These are phyloP conservation scores for Numenius arquata DNA, from an alignment of 2,113 vertebrate species.

Conservation along the genomic window DNA sequence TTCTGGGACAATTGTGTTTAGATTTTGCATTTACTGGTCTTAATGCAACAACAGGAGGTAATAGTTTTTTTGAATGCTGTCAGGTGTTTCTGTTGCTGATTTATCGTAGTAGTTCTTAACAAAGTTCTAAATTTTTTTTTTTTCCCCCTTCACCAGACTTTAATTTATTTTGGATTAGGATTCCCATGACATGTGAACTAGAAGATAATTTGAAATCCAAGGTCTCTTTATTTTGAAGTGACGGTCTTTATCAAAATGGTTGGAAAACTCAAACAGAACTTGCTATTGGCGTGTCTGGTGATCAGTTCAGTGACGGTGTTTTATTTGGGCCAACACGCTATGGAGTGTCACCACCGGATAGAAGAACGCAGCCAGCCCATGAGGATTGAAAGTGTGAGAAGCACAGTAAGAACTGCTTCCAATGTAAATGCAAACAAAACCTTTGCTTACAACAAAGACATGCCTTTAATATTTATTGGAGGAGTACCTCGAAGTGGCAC, in stretches of 20 bases:
- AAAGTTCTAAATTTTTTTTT: background rate
- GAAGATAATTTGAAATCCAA: conserved; percentile 11
- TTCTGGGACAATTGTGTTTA: background rate
- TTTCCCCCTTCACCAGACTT: conserved; percentile 34
- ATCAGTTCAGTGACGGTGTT: conserved; percentile 94
- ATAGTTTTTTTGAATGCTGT: background rate
- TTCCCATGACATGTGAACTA: conserved; percentile 64
- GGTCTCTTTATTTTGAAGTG: background rate
- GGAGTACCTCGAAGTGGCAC: conserved; percentile 95
- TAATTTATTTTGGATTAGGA: conserved; percentile 26
- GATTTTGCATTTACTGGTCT: background rate
- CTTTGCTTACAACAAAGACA: conserved; percentile 92
- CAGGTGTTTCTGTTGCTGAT: background rate
- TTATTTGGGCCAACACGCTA: conserved; percentile 92
- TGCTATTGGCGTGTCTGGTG: conserved; percentile 91
- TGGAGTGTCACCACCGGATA: conserved; percentile 94
- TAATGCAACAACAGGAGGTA: background rate
- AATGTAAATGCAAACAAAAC: conserved; percentile 67
- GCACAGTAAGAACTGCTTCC: conserved; percentile 71
- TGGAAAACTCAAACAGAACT: conserved; percentile 94
- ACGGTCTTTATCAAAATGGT: conserved; percentile 78
- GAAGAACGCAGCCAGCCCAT: conserved; percentile 80
- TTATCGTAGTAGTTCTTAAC: background rate
- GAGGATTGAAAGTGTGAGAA: conserved; percentile 61
- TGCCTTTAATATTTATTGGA: conserved; percentile 95